These are phyloP conservation scores for Heliconius hortense DNA, from an alignment of 2,888 invertebrate genomes.

Conservation along the genomic window DNA sequence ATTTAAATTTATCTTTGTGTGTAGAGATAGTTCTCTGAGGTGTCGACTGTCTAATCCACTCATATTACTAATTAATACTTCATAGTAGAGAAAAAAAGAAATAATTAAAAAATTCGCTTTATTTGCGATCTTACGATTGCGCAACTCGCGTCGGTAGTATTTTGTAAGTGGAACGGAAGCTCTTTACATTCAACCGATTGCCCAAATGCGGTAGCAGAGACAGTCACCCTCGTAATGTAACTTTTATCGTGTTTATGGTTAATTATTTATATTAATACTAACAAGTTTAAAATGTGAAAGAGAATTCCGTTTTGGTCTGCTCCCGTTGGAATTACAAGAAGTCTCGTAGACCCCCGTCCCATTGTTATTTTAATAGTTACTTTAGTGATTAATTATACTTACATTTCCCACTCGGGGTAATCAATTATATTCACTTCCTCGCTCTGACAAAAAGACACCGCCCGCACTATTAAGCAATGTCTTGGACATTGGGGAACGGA, in stretches of 20 bases:
- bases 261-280: background rate
- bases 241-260: background rate
- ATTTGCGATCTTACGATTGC: conserved; percentile 12
- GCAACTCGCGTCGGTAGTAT: conserved; percentile 14
- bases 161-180: conserved; percentile 31
- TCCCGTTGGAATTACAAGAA: no score
- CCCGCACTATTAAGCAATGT: no score
- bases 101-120: background rate
- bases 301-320: no score
- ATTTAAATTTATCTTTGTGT: no score
- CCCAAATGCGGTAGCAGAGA: conserved; percentile 25
- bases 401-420: no score
- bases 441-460: no score
- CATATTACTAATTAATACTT: background rate
- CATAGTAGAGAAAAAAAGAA: background rate
- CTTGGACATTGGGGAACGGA: background rate
- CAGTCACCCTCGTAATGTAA: conserved; percentile 5
- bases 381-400: no score
- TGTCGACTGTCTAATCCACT: no score
- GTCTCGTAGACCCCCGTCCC: no score
- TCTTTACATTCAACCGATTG: conserved; percentile 18
- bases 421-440: no score
- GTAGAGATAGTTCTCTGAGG: no score
- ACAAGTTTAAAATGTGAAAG: background rate
- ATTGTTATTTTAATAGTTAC: no score